Evolutionary conservation across 2,797 vertebrate species (phyloP), one percentile per base, ranked within the genome.

Genomic region (Tadarida brasiliensis): DNA sequence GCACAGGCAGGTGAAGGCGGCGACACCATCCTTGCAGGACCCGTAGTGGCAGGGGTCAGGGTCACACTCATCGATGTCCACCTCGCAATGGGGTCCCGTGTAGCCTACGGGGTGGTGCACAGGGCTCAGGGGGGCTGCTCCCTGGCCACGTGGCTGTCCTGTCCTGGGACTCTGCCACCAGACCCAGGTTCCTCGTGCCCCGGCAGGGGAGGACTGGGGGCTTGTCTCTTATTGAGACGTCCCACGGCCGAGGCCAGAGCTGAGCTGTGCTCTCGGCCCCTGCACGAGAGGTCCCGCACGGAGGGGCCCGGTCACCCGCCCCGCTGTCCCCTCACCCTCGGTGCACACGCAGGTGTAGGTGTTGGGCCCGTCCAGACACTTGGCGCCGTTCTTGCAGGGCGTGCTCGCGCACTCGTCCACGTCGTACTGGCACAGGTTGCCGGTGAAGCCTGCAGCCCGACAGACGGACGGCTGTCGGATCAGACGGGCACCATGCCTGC

Each of bases 371-470:
- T 99, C 99, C 54, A 99, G 98, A 67, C 99, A 99, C 94, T 99
- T 99, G 97, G 99, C 99, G 0, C 99, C 99, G 0, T 99, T 99
- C 98, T 99, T 98, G 98, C 99, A 99, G 6, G 99, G 99, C 0
- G 99, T 99, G 98, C 99, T 99, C 89, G 99, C 99, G 0, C 99
- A 99, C 98, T 99, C 99, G 0, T 99, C 99, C 2, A 99, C 98
- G 94, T 99, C 99, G 0, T 99, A 98, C 97, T 99, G 99, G 98
- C 99, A 99, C 63, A 99, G 97, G 97, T 98, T 99, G 83, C 99
- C 99, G 0, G 98, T 99, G 98, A 99, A 99, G 97, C 99, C 99
- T 99, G 98, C 0, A 16, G 51, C 24, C 47, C 0, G 10, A 8
- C 2, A 19, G 7, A 4, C 17, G 57, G 8, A 26, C 0, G 3